Conservation (phyloP, 1,140 invertebrate genomes). For the Planococcus citri region DNA sequence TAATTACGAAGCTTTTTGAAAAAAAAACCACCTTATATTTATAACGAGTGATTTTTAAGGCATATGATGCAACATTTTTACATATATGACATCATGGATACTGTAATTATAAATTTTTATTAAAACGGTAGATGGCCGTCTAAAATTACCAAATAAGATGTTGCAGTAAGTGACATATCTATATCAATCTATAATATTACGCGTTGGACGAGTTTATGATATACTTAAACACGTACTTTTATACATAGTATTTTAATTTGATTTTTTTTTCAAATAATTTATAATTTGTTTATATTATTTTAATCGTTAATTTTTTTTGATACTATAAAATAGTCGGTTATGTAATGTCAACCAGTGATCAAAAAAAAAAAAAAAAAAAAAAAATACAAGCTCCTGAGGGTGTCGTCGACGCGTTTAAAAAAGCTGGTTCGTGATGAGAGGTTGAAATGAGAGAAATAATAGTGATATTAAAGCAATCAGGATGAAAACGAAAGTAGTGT, state of each 20-base stretch:
- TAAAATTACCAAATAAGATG: neutral
- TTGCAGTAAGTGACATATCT: conserved; percentile 7
- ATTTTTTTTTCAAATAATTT: neutral
- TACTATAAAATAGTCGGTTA: neutral
- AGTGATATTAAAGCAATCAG: conserved; percentile 7
- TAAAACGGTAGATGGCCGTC: neutral
- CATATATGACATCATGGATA: neutral
- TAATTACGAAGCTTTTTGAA: neutral
- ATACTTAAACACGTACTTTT: neutral
- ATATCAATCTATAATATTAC: neutral
- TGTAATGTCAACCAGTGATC: neutral
- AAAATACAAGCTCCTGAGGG: neutral
- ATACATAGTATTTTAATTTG: conserved; percentile 8
- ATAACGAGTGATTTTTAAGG: too few species aligned
- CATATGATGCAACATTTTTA: neutral
- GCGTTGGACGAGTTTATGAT: neutral
- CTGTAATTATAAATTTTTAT: neutral
- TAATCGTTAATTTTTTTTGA: neutral
- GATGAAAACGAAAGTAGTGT: neutral
- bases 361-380: neutral
- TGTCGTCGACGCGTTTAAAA: neutral
- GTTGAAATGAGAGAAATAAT: neutral
- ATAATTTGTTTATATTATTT: neutral
- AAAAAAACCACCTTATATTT: neutral
- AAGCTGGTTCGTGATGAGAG: neutral